Base-by-base conservation (phyloP, 2,113 vertebrate species). In the Protobothrops flavoviridis region DNA sequence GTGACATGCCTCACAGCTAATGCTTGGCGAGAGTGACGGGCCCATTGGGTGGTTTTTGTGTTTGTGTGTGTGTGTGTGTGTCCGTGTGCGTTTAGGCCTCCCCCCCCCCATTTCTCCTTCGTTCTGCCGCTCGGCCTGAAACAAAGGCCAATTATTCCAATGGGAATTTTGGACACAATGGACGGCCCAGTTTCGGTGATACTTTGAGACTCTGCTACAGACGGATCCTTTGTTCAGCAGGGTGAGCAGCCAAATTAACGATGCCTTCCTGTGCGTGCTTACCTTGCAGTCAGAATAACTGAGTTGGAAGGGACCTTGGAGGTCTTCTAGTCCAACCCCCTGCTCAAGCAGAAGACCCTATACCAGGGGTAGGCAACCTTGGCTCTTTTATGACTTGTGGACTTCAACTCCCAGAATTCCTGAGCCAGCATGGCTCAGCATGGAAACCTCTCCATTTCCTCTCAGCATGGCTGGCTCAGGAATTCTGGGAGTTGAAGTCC, bases 121-220 rank as follows among this genome's bases (percentile, higher is more conserved):
- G 88, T 57, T 89, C 90, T 43, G 96, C 97, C 95, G 96, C 96
- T 97, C 94, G 97, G 95, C 97, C 97, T 94, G 98, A 98, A 98
- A 98, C 98, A 99, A 98, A 98, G 98, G 97, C 96, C 96, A 97
- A 98, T 99, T 98, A 98, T 99, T 98, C 97, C 97, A 98, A 98
- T 97, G 98, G 98, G 98, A 98, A 98, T 97, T 97, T 97, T 97
- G 98, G 97, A 97, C 97, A 97, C 95, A 96, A 95, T 96, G 97
- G 96, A 96, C 90, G 94, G 97, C 96, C 95, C 97, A 95, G 96
- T 97, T 96, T 96, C 98, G 98, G 98, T 97, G 97, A 96, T 97
- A 97, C 97, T 98, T 98, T 98, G 97, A 97, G 98, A 98, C 98
- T 98, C 98, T 98, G 98, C 97, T 97, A 95, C 97, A 97, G 97